phyloP scores from a whole-genome alignment of 2,797 vertebrate genomes.

The Chromis chromis region DNA sequence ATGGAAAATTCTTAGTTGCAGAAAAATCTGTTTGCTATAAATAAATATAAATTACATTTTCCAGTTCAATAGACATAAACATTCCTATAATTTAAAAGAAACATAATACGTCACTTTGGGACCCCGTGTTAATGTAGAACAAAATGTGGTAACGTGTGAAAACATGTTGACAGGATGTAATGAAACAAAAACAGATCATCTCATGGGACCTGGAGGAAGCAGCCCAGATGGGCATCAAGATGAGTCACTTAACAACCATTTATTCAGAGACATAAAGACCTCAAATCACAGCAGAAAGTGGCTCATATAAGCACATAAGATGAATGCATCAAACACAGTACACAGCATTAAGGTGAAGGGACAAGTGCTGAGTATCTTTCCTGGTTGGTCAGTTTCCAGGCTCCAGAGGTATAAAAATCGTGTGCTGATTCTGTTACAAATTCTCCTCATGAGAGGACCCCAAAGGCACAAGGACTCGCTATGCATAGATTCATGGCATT shows the following conservation, averaged over 20 bases:
- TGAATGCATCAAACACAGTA: no score
- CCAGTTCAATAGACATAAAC: not conserved
- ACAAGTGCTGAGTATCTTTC: not conserved
- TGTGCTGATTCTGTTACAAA: no score
- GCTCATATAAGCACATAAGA: not conserved
- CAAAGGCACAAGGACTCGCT: no score
- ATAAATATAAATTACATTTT: not conserved
- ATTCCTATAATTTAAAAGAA: not conserved
- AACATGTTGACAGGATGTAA: conserved; percentile 6
- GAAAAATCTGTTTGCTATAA: not conserved
- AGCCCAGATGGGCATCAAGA: conserved; percentile 41
- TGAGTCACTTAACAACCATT: conserved; percentile 36
- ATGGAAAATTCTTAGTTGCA: not conserved
- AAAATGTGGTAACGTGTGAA: not conserved
- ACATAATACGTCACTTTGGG: not conserved
- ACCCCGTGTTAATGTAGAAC: not conserved
- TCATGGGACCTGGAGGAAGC: conserved; percentile 11
- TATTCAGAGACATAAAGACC: conserved; percentile 32
- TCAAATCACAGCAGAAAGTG: not conserved
- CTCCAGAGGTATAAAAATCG: no score
- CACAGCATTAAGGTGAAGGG: not conserved
- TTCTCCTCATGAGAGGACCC: no score
- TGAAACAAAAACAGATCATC: conserved; percentile 22
- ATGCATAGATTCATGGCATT: no score
- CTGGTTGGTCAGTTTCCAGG: no score